Base-by-base conservation (phyloP, 2,888 invertebrate species). In the Hartigia nigra region DNA sequence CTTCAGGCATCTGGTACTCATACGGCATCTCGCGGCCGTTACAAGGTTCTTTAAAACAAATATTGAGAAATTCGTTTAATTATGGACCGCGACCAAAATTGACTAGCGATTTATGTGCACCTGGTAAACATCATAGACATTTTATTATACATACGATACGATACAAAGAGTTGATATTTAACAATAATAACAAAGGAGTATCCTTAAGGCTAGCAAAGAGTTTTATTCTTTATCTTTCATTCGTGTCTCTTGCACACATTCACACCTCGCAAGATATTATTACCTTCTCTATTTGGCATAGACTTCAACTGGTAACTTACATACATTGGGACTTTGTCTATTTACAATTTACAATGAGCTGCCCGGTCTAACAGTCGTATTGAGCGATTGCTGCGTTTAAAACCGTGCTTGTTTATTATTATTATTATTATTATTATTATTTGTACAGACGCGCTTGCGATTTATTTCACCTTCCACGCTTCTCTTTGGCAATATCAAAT, bases 21-120 rank as follows among this genome's bases (percentile, higher is more conserved):
- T 88, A 95, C 96, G 84, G 95, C 96, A 84, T 98, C 98, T 91
- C 97, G 98, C 91, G 97, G 97, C 82, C 94, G 98, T 92, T 98
- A 98, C 93, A 98, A 98, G 94, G 98, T 98, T 90, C 92, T 98
- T 86, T 98, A 95, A 92, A 84, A 83, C 69, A 31, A 69, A 78
- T 70, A 14, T 79, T 75, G 37, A 74, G 55, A 55, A 55, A 23
- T 55, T 55, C 55, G 23, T 23, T 55, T 55, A 23, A 55, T 55
- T 55, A 23, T 9, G 55, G 55, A 55, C 23, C 23, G 23, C 55
- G 55, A 55, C 55, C 55, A 55, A 55, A 55, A 55, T 55, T 55
- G 23, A 55, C 23, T 55, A 55, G 55, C 55, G 5, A 55, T 23
- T 55, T 9, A 23, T 55, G 55, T 9, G 55, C 55, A 23, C 23